Base-by-base conservation (phyloP, 2,113 vertebrate species). In the Pollachius pollachius region DNA sequence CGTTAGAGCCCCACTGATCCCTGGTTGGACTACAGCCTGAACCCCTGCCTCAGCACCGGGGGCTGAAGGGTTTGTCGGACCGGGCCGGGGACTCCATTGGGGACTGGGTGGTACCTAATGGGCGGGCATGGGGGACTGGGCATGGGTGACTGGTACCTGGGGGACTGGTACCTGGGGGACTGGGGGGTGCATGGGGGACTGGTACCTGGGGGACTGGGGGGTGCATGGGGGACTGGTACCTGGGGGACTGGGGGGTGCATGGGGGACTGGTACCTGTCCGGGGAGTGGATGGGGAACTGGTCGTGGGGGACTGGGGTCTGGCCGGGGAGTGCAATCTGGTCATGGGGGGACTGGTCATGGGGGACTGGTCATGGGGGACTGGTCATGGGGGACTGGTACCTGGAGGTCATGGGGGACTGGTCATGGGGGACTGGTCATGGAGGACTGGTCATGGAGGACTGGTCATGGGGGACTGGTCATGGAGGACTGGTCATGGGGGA, bases 81-180 rank as follows among this genome's bases (percentile, higher is more conserved):
- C 96, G 96, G 88, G 96, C 96, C 0, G 97, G 96, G 0, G 97
- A 98, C 88, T 97, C 94, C 90, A 95, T 93, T 0, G 97, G 97
- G 0, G 97, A 98, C 7, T 48, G 41, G 0, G 91, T 95, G 0
- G 94, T 96, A 23, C 21, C 21, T 23, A 23, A 96, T 96, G 88
- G 96, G 96, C 0, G 88, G 97, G 95, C 90, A 95, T 93, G 0
- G 97, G 97, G 0, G 96, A 98, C 7, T 48, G 88, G 97, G 95
- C 90, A 95, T 93, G 0, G 97, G 97, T 0, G 96, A 98, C 7
- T 48, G 41, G 0, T 91, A 1, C 21, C 96, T 96, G 88, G 96
- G 21, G 21, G 21, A 23, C 21, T 2, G 21, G 21, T 23, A 23
- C 21, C 21, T 96, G 88, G 96, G 21, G 1, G 2, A 23, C 96